Evolutionary conservation across 2,113 vertebrate genomes (phyloP), one percentile per base, ranked within the genome.

Genomic region (Nanger granti): DNA sequence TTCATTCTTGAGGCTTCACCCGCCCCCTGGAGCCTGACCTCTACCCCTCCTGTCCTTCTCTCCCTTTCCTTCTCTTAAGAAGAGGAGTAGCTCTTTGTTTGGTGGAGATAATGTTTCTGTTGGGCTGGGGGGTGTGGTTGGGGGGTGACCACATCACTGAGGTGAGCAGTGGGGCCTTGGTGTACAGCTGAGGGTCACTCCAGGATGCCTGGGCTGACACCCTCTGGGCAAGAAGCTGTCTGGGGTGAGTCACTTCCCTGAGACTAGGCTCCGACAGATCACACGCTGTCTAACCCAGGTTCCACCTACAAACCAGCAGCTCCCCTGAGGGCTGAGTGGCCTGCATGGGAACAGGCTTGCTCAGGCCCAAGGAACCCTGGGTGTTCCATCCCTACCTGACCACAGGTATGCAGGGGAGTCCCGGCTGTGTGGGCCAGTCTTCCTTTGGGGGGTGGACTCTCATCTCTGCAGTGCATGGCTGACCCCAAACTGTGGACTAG

Each of bases 361-460:
- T 97, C 91, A 97, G 94, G 47, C 69, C 59, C 26, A 2, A 94
- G 96, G 95, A 96, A 91, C 94, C 80, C 89, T 29, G 44, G 59
- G 59, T 54, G 29, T 54, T 85, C 79, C 9, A 4, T 69, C 94
- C 79, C 26, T 20, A 49, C 76, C 66, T 22, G 20, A 7, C 37
- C 28, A 18, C 15, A 49, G 87, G 83, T 89, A 54, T 95, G 76
- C 37, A 57, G 5, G 69, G 47, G 54, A 37, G 26, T 41, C 44
- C 11, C 0, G 2, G 22, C 17, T 49, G 14, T 8, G 34, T 44
- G 66, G 87, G 59, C 24, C 18, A 22, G 8, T 96, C 60, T 95
- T 62, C 24, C 64, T 31, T 3, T 15, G 1, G 10, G 29, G 0
- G 44, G 20, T 69, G 55, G 20, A 60, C 49, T 13, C 26, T 96